Evolutionary conservation across 1,140 invertebrate species (phyloP).

Genomic region (Epicauta chinensis): DNA sequence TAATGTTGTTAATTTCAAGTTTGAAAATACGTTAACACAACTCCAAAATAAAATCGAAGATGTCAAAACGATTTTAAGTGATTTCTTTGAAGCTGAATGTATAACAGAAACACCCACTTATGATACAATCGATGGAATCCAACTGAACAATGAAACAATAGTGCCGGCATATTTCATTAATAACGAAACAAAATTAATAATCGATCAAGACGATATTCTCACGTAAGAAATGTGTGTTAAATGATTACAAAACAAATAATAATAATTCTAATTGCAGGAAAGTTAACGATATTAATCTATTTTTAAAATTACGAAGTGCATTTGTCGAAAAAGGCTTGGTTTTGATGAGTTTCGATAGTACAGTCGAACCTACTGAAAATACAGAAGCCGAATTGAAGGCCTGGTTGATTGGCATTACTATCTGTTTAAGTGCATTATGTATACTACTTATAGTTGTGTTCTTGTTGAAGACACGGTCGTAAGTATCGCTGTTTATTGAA

Average conservation of each 20-base stretch:
- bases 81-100: background rate
- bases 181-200: background rate
- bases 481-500: too few relatives aligned
- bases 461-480: conserved; percentile 48
- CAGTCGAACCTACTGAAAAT: conserved; percentile 29
- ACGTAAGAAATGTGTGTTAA: conserved; percentile 9
- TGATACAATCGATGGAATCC: background rate
- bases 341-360: conserved; percentile 16
- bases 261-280: too few relatives aligned
- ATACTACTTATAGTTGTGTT: conserved; percentile 46
- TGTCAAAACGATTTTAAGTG: conserved; percentile 40
- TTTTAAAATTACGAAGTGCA: conserved; percentile 7
- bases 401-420: conserved; percentile 46
- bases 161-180: conserved; percentile 16
- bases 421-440: conserved; percentile 45
- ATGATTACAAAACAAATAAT: too few relatives aligned
- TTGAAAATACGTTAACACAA: conserved; percentile 44
- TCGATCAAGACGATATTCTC: conserved; percentile 7
- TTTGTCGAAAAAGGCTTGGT: background rate
- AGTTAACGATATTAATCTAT: conserved; percentile 21
- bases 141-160: background rate
- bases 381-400: conserved; percentile 41
- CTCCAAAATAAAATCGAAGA: conserved; percentile 41
- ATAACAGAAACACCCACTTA: background rate
- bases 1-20: conserved; percentile 49